phyloP scores from a whole-genome alignment of 1,140 invertebrate species.

The Drosophila novamexicana region DNA sequence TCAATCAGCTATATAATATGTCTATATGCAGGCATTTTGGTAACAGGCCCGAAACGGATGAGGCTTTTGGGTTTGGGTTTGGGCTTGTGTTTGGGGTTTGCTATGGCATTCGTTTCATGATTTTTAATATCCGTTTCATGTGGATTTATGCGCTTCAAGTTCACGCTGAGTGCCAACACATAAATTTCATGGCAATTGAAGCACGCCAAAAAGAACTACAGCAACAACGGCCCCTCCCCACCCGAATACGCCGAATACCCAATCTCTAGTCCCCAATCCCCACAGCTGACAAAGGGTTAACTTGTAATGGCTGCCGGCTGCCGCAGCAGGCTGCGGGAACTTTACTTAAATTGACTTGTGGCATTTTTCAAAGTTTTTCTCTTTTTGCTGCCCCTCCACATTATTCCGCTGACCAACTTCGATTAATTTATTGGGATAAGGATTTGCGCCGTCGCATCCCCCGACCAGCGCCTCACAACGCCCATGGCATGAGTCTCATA shows the following conservation, averaged over 20 bases:
- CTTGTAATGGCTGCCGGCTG: conserved; percentile 22
- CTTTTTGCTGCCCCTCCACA: background rate
- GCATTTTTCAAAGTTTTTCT: conserved; percentile 65
- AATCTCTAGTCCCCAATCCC: background rate
- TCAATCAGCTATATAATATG: conserved; percentile 75
- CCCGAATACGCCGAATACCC: background rate
- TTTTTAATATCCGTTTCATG: conserved; percentile 80
- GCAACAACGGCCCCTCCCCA: conserved; percentile 16
- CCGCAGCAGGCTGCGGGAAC: conserved; percentile 3
- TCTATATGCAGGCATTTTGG: conserved; percentile 28
- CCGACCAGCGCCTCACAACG: background rate
- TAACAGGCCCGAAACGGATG: conserved; percentile 11
- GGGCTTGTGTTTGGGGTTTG: conserved; percentile 14
- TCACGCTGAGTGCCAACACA: conserved; percentile 74
- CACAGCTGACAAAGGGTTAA: conserved; percentile 59
- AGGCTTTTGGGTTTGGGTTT: background rate
- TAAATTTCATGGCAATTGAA: conserved; percentile 80
- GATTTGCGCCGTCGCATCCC: conserved; percentile 30
- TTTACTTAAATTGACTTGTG: conserved; percentile 68
- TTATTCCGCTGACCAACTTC: conserved; percentile 45
- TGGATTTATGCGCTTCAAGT: conserved; percentile 81
- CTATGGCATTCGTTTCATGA: conserved; percentile 59
- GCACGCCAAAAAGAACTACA: conserved; percentile 45
- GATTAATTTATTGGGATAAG: conserved; percentile 73
- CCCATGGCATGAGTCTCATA: conserved; percentile 37